These are phyloP conservation scores for Spodoptera littoralis DNA, from an alignment of 2,888 invertebrate genomes.

Conservation along the genomic window DNA sequence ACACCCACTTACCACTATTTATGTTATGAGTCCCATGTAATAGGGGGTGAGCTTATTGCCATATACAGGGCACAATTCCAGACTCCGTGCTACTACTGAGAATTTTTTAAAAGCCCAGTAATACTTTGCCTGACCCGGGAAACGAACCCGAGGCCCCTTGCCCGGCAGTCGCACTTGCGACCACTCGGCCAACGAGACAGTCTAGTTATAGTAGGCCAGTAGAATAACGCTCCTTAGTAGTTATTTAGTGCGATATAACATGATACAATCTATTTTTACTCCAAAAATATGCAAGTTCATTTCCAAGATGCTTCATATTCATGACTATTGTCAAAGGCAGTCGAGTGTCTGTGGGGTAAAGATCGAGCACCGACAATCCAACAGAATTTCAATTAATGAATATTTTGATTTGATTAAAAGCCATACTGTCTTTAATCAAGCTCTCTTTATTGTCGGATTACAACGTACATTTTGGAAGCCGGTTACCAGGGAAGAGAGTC, in stretches of 20 bases:
- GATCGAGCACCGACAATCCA: slow-evolving; percentile 9
- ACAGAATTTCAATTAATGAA: slow-evolving; percentile 37
- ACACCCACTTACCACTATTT: too few species aligned
- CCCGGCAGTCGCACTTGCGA: too few species aligned
- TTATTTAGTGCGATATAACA: slow-evolving; percentile 44
- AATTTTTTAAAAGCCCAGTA: too few species aligned
- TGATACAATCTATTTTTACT: slow-evolving; percentile 37
- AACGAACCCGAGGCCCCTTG: too few species aligned
- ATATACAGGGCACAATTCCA: too few species aligned
- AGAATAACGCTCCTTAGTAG: slow-evolving; percentile 18
- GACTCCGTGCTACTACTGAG: too few species aligned
- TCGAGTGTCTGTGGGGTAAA: slow-evolving; percentile 15
- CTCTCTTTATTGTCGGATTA: slow-evolving; percentile 16
- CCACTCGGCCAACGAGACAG: too few species aligned
- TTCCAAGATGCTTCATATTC: slow-evolving; percentile 28
- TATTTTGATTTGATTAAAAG: slow-evolving; percentile 29
- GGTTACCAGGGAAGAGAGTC: neutral
- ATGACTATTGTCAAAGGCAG: slow-evolving; percentile 34
- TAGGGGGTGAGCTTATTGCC: too few species aligned
- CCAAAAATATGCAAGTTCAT: slow-evolving; percentile 37
- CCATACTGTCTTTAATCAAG: slow-evolving; percentile 30
- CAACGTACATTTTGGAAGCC: slow-evolving; percentile 13
- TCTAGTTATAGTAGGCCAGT: slow-evolving; percentile 7
- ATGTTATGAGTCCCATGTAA: too few species aligned
- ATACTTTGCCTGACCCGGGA: too few species aligned